These are phyloP conservation scores for Pristionchus japonicus DNA, from an alignment of 2,888 invertebrate species.

Conservation along the genomic window DNA sequence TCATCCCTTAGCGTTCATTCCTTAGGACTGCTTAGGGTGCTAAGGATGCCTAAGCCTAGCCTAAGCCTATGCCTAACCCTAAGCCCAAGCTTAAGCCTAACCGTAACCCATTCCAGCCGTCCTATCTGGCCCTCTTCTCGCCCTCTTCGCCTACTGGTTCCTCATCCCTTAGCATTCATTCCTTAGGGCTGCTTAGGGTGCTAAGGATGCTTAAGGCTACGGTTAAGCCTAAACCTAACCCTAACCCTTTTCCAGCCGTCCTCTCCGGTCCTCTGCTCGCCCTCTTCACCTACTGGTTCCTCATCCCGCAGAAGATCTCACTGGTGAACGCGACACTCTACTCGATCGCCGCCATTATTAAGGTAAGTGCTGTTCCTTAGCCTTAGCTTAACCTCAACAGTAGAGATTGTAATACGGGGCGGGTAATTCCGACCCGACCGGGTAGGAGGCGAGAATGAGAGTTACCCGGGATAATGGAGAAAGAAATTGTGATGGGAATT, in stretches of 20 bases:
- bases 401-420: no score
- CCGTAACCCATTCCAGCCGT: conserved; percentile 41
- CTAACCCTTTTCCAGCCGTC: conserved; percentile 57
- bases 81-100: no score
- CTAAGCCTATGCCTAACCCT: no score
- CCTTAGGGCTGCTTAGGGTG: not conserved
- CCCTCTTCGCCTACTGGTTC: conserved; percentile 51
- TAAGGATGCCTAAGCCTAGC: no score
- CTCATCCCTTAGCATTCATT: conserved; percentile 37
- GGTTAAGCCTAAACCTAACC: no score
- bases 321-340: conserved; percentile 16
- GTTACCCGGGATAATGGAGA: no score
- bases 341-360: not conserved
- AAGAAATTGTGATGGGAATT: no score
- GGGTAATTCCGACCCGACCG: no score
- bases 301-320: conserved; percentile 41
- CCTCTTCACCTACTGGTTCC: conserved; percentile 50
- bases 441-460: no score
- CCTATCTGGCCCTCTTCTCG: conserved; percentile 53
- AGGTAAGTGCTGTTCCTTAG: no score
- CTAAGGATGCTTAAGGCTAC: no score
- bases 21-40: not conserved
- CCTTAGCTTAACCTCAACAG: no score
- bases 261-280: conserved; percentile 55
- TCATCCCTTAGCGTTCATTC: conserved; percentile 36